Evolutionary conservation across 92 coral and sea anemone species (phyloP), one percentile per base, ranked within the genome.

Genomic region (Phenganax stokvisi): DNA sequence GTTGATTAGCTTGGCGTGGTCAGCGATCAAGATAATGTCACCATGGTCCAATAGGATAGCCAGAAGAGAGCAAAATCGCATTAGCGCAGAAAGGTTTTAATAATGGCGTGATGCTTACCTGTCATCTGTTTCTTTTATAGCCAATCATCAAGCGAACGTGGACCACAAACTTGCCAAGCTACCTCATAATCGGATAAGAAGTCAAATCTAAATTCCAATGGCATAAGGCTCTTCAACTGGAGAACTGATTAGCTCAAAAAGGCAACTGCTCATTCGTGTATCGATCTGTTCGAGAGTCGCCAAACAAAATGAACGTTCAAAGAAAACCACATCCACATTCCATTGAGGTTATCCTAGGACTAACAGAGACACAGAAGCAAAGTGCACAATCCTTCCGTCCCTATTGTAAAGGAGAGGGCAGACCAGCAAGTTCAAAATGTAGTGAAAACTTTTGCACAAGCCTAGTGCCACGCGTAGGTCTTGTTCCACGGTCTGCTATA

Each of bases 131-230:
- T 62, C 79, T 74, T 68, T 61, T 30, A 76, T 78, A 83, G 75
- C 98, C 98, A 94, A 94, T 94, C 88, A 87, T 6, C n/a, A 62
- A 60, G 89, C 68, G 80, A 60, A 44, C 82, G 53, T 65, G 77
- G 30, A 37, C 25, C 57, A 88, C 91, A 92, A 92, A 92, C 85
- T 84, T 82, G 70, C 66, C 88, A 81, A 70, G 82, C 89, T 83
- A 44, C 90, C 87, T 86, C 86, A 93, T 94, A 94, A 94, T 94
- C 98, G 92, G 98, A 94, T 94, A 92, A 94, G 86, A 75, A 76
- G 71, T 10, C 47, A 37, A 17, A 84, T 89, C 61, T 60, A n/a
- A 44, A 54, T 57, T 60, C 51, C 81, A 56, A 62, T 77, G 81
- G 71, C 70, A 77, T 37, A 65, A 62, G 72, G 52, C 81, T 37